Base-by-base conservation (phyloP, 2,113 vertebrate genomes). In the Mirounga angustirostris region DNA sequence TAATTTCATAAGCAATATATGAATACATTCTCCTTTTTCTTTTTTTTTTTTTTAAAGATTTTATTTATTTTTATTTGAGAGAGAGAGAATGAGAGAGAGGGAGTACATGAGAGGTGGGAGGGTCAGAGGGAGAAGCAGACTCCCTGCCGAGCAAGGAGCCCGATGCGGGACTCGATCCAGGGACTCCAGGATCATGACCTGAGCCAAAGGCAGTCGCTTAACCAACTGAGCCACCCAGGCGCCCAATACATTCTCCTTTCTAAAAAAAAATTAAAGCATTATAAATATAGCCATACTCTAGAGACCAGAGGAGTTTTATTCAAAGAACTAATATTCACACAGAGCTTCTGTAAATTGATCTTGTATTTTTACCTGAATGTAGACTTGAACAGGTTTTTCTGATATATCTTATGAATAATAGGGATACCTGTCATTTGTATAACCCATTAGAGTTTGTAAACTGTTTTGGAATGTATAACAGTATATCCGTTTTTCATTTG, bases 291-390 rank as follows among this genome's bases (percentile, higher is more conserved):
- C 13, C 61, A 88, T 58, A 59, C 9, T 24, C 28, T 80, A 15
- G 76, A 89, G 52, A 69, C 13, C 4, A 85, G 78, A 96, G 54
- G 10, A 36, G 43, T 89, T 93, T 78, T 86, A 24, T 16, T 52
- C 10, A 46, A 3, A 61, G 58, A 82, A 43, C 59, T 54, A 46
- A 71, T 13, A 61, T 83, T 93, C 30, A 65, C 12, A 65, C 28
- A 83, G 0, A 83, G 33, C 63, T 94, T 65, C 71, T 79, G 4
- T 91, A 65, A 65, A 50, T 56, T 59, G 4, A 73, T 59, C 30
- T 73, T 80, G 36, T 78, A 24, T 82, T 94, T 95, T 97, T 52
- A 88, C 36, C 58, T 83, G 43, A 83, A 52, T 91, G 21, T 71
- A 88, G 21, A 83, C 46, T 79, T 73, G 43, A 90, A 85, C 61